These are phyloP conservation scores for Eunapius fragilis DNA, from an alignment of 37 sponge, comb jelly and placozoan genomes.

Conservation along the genomic window DNA sequence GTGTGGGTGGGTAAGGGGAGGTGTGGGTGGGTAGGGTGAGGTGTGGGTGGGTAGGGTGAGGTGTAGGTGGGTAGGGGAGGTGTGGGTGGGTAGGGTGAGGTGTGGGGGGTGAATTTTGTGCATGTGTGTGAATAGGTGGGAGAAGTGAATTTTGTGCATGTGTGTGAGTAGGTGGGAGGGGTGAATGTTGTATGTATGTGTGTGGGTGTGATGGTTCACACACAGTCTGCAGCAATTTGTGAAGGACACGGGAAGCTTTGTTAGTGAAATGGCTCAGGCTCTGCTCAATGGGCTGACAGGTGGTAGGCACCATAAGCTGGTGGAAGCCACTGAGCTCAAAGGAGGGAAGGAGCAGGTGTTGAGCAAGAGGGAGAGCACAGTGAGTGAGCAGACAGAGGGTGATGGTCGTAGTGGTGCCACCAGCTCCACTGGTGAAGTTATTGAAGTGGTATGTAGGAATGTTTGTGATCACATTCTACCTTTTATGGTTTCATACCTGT, in stretches of 20 bases:
- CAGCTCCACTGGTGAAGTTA: not conserved
- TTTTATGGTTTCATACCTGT: not conserved
- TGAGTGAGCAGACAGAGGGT: not conserved
- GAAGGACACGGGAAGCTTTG: constrained; percentile 71
- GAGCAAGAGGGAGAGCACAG: not conserved
- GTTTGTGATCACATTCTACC: not conserved
- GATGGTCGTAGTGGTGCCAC: not conserved
- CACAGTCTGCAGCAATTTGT: constrained; percentile 84
- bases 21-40: too few relatives aligned
- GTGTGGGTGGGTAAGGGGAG: too few relatives aligned
- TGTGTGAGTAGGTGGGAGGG: not conserved
- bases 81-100: too few relatives aligned
- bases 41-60: not conserved
- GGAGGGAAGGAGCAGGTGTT: constrained; percentile 12
- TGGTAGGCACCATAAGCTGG: constrained; percentile 61
- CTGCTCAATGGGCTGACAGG: constrained; percentile 86
- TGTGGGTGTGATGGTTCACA: not conserved
- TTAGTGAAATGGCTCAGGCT: constrained; percentile 75
- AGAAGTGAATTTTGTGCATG: too few relatives aligned
- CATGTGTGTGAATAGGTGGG: too few relatives aligned
- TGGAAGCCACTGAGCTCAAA: constrained; percentile 32
- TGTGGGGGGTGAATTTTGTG: too few relatives aligned
- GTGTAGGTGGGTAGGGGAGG: not conserved
- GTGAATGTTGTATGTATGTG: not conserved
- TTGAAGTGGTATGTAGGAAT: not conserved